phyloP scores from a whole-genome alignment of 2,113 vertebrate genomes.

The Tretioscincus oriximinensis region DNA sequence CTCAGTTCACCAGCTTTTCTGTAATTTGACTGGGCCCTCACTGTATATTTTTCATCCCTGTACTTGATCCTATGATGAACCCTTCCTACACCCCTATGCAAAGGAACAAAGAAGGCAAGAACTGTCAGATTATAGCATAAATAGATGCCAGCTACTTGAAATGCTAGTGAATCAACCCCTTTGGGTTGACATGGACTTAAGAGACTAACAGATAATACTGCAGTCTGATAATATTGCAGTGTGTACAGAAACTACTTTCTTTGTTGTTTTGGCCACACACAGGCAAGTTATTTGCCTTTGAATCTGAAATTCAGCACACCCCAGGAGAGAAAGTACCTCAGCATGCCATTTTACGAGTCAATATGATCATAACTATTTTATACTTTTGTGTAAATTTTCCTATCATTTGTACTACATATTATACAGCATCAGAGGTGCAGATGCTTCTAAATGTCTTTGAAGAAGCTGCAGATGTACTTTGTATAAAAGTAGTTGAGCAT shows the following conservation, averaged over 20 bases:
- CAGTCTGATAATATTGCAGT: neutral
- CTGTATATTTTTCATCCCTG: no score
- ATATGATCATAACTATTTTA: neutral
- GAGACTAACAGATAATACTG: neutral
- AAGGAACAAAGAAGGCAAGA: no score
- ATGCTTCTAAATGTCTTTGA: neutral
- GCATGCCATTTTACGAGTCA: conserved; percentile 2
- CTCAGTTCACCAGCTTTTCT: no score
- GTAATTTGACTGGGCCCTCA: no score
- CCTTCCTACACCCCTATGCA: no score
- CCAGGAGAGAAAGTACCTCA: neutral
- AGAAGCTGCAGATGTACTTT: neutral
- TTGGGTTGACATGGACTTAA: neutral
- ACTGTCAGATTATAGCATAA: neutral
- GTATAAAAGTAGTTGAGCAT: neutral
- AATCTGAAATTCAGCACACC: neutral
- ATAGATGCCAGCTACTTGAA: neutral
- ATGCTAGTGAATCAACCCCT: neutral
- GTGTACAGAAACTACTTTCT: neutral
- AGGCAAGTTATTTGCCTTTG: neutral
- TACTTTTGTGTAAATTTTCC: neutral
- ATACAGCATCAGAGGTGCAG: neutral
- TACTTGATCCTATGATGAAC: no score
- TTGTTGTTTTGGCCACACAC: neutral
- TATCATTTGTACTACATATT: neutral